Percentiles rank a stretch among this genome's conserved stretches.
Evolutionary conservation across 2,113 vertebrate species (phyloP).

Genomic region (Chlorodrepanis virens): DNA sequence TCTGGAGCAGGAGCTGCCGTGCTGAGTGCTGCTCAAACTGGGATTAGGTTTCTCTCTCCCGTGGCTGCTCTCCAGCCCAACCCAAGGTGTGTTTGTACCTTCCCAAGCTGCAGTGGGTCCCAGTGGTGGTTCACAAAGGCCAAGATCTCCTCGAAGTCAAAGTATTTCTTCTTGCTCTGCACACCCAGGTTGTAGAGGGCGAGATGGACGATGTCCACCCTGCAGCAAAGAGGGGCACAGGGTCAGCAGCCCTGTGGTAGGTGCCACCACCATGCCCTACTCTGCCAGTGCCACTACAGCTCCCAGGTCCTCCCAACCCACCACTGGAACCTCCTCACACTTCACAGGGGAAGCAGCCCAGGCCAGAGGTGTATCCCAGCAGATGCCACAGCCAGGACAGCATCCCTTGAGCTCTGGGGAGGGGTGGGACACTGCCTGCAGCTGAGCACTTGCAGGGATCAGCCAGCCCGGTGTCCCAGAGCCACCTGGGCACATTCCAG

Average conservation of each 20-base stretch:
- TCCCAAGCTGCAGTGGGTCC: conserved; percentile 91
- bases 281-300: neutral
- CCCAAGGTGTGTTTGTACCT: conserved; percentile 69
- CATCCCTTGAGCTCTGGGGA: neutral
- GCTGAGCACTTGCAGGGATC: neutral
- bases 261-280: neutral
- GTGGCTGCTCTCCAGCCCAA: neutral
- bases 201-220: conserved; percentile 94
- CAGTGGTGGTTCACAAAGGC: conserved; percentile 89
- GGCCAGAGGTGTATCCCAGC: rapidly evolving
- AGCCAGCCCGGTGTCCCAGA: rapidly evolving
- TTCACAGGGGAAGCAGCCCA: neutral
- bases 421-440: neutral
- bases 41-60: rapidly evolving
- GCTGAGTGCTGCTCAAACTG: rapidly evolving
- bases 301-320: neutral
- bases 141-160: conserved; percentile 94
- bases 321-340: neutral
- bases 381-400: neutral
- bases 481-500: neutral
- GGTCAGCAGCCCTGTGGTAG: neutral
- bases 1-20: neutral
- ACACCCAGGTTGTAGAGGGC: conserved; percentile 94
- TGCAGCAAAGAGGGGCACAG: neutral
- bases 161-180: conserved; percentile 98